Evolutionary conservation across 2,797 vertebrate species (phyloP).

Genomic region (Mormyrus hasselquistii): DNA sequence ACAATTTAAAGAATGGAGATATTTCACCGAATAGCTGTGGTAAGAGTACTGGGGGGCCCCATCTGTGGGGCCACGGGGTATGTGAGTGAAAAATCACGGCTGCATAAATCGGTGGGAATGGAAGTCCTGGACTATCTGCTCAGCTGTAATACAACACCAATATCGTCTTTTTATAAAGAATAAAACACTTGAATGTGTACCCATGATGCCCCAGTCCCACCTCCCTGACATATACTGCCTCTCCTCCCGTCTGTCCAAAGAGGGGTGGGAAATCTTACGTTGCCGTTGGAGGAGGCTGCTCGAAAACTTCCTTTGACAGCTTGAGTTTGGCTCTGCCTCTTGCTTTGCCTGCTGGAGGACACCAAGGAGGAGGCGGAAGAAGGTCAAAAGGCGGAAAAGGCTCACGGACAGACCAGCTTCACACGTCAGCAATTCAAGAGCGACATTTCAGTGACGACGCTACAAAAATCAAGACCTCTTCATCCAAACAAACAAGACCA

Average conservation of each 20-base stretch:
- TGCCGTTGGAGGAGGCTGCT: constrained; percentile 73
- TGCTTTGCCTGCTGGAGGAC: constrained; percentile 75
- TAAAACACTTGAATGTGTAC: not conserved
- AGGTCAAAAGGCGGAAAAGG: not conserved
- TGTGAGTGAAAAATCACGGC: not conserved
- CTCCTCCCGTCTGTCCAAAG: not conserved
- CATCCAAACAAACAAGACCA: not conserved
- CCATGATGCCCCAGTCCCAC: not conserved
- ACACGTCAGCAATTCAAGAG: not conserved
- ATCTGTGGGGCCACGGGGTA: not conserved
- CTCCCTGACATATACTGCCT: not conserved
- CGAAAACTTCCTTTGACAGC: constrained; percentile 84
- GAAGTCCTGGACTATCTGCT: not conserved
- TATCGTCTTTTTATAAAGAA: not conserved
- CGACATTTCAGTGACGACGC: not conserved
- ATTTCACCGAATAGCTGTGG: not conserved
- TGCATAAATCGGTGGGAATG: not conserved
- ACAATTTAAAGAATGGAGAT: not conserved
- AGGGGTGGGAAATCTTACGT: constrained; percentile 59
- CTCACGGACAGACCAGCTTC: not conserved
- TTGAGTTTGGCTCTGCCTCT: constrained; percentile 61
- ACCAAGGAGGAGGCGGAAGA: not conserved
- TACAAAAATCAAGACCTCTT: not conserved
- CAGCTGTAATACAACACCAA: not conserved
- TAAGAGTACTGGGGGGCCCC: not conserved